Conservation (phyloP, 1,140 invertebrate genomes). For the Penaeus japonicus region DNA sequence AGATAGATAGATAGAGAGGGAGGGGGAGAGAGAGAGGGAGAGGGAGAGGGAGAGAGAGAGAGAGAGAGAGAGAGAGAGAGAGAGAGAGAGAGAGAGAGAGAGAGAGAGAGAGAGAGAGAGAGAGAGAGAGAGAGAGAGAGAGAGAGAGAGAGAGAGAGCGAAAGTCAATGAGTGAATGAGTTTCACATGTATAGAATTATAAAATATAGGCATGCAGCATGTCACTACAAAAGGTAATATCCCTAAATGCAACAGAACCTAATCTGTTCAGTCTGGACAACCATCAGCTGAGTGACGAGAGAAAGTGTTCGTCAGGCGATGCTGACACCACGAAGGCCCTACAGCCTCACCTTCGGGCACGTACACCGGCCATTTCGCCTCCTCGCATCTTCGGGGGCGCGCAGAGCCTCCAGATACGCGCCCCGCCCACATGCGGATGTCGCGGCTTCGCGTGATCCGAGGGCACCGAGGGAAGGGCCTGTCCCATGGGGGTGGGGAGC, state of each 20-base stretch:
- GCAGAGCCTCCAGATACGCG: too few species aligned
- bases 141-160: neutral
- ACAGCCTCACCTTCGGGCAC: neutral
- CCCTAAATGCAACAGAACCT: too few species aligned
- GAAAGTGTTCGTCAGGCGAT: too few species aligned
- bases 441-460: too few species aligned
- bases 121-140: conserved; percentile 8
- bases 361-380: neutral
- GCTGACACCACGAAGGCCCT: neutral
- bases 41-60: neutral
- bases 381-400: neutral
- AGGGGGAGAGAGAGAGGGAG: neutral
- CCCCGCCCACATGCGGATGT: too few species aligned
- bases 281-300: too few species aligned
- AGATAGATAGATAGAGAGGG: neutral
- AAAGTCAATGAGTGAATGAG: neutral
- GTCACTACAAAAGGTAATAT: too few species aligned
- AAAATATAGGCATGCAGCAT: neutral
- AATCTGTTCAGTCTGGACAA: too few species aligned
- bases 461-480: too few species aligned
- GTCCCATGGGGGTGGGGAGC: neutral
- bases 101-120: neutral
- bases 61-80: neutral
- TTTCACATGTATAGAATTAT: neutral
- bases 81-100: neutral